Evolutionary conservation across 2,888 invertebrate species (phyloP), one percentile per base, ranked within the genome.

Genomic region (Caenorhabditis sinica): DNA sequence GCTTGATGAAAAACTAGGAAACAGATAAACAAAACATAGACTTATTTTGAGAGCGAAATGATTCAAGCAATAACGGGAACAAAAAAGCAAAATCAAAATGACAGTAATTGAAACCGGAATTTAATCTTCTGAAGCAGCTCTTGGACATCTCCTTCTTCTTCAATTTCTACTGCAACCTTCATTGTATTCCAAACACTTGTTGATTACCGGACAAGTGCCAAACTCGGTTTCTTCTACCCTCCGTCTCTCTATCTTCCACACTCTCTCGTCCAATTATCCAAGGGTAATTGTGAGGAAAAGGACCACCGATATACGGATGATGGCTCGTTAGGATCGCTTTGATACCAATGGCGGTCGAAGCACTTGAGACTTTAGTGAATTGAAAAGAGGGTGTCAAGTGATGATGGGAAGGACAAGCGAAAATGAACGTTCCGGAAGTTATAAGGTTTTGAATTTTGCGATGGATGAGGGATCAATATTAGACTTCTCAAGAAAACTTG

Each of bases 301-400:
- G 53, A 23, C 61, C 68, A 58, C 25, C 63, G 63, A 74, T 63
- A 63, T 56, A 71, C 56, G 28, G 45, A 49, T 15, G 20, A 20
- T 33, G 65, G 51, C 80, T 80, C 80, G 80, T 80, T 80, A 80
- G 80, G 80, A 80, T 80, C 80, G 80, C 80, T 80, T 80, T 80
- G 80, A 80, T 80, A 80, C 80, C 79, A 72, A 40, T n/a, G 60
- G 53, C 69, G 69, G 69, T 69, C 23, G 56, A 58, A 13, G 72
- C 80, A 80, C 80, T 80, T 80, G 80, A 80, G 77, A 61, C 40
- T 61, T 69, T 60, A 60, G 63, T 53, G 76, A 68, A 56, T 58
- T 33, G 61, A 63, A 53, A 61, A 45, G 45, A 66, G 80, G 65
- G 72, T 72, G 79, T 79, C 79, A 72, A 79, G 79, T 79, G 72